A percentile compares a stretch with the other conserved stretches of the same genome.
These are phyloP conservation scores for Pseudolaguvia tuberculata DNA, from an alignment of 2,113 vertebrate species.

Conservation along the genomic window DNA sequence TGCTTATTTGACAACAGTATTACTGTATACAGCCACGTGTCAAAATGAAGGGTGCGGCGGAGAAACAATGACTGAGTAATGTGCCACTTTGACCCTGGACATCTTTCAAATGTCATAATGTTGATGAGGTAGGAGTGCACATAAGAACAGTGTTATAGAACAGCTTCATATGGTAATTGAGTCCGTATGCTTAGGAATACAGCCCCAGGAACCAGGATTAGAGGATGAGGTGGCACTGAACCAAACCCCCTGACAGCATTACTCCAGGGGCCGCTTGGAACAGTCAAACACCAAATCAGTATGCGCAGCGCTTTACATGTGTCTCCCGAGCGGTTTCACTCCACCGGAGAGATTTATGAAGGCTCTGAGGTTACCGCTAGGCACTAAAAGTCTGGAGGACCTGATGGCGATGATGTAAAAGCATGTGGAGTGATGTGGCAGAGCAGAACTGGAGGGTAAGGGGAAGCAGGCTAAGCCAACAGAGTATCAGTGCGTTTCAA, in stretches of 20 bases:
- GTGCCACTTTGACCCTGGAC: slow-evolving; percentile 38
- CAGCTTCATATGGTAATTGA: slow-evolving; percentile 56
- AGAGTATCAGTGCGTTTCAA: slow-evolving; percentile 38
- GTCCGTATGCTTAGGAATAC: slow-evolving; percentile 53
- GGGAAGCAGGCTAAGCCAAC: slow-evolving; percentile 32
- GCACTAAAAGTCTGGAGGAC: slow-evolving; percentile 43
- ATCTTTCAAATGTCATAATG: slow-evolving; percentile 60
- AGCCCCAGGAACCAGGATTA: slow-evolving; percentile 50
- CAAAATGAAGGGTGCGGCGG: slow-evolving; percentile 11
- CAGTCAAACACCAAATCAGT: slow-evolving; percentile 45
- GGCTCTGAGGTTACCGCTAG: slow-evolving; percentile 43
- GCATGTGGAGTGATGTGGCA: slow-evolving; percentile 43
- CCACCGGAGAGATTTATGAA: slow-evolving; percentile 54
- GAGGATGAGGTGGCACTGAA: slow-evolving; percentile 46
- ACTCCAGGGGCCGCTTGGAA: slow-evolving; percentile 26
- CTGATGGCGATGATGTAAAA: slow-evolving; percentile 50
- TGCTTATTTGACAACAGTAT: slow-evolving; percentile 41
- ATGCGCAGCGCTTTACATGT: slow-evolving; percentile 36
- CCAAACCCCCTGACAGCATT: slow-evolving; percentile 45
- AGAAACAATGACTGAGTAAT: slow-evolving; percentile 28
- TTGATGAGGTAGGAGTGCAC: slow-evolving; percentile 53
- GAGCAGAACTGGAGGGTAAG: slow-evolving; percentile 45
- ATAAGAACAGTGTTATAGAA: slow-evolving; percentile 54
- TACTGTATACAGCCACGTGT: slow-evolving; percentile 25
- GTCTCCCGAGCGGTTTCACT: slow-evolving; percentile 46